phyloP scores from a whole-genome alignment of 1,140 invertebrate genomes.

The Drosophila tristis region DNA sequence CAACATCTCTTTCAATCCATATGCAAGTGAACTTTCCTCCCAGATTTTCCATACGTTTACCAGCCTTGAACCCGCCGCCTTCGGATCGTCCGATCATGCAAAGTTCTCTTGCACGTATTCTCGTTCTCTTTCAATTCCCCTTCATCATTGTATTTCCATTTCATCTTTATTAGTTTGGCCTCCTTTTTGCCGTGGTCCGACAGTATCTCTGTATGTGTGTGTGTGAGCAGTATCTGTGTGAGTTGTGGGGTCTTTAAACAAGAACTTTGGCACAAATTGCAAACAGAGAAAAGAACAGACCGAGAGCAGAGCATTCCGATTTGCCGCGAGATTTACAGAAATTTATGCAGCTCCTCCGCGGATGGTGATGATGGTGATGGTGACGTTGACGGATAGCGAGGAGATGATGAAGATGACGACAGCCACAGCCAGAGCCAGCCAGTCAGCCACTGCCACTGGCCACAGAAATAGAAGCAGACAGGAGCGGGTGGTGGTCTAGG shows the following conservation, averaged over 20 bases:
- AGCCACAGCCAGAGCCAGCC: conserved; percentile 3
- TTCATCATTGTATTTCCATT: conserved; percentile 43
- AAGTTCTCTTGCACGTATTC: conserved; percentile 30
- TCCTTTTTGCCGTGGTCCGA: conserved; percentile 29
- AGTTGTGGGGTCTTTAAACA: conserved; percentile 44
- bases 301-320: conserved; percentile 31
- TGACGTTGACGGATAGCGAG: conserved; percentile 33
- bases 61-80: conserved; percentile 44
- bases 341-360: conserved; percentile 55
- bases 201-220: not conserved
- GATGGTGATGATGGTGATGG: conserved; percentile 17
- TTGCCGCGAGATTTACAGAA: conserved; percentile 51
- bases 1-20: not conserved
- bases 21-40: conserved; percentile 1
- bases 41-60: conserved; percentile 21
- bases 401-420: conserved; percentile 33
- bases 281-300: conserved; percentile 14
- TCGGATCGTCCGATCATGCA: conserved; percentile 23
- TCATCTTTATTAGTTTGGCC: conserved; percentile 61
- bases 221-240: not conserved
- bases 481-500: not conserved
- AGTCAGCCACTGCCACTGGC: conserved; percentile 19
- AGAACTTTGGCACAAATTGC: conserved; percentile 59
- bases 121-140: conserved; percentile 36
- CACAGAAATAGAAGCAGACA: conserved; percentile 66